Base-by-base conservation (phyloP, 1,140 invertebrate genomes). In the Pseudomyrmex flavicornis region DNA sequence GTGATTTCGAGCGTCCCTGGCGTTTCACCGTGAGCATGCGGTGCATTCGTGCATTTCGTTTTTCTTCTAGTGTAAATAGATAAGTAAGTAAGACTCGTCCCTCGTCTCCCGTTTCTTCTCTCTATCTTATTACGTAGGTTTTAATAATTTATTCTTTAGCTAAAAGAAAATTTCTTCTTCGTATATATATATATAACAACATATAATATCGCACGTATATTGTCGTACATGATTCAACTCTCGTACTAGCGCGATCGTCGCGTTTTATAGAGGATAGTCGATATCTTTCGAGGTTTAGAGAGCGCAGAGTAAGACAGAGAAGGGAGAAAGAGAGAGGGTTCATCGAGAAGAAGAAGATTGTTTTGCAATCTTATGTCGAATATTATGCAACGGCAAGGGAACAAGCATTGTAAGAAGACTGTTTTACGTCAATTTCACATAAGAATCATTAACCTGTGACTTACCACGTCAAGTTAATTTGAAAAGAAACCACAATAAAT, bases 341-440 rank as follows among this genome's bases (percentile, higher is more conserved):
- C 26, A 26, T 15, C 17, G 50, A 63, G 17, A 15, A 75, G 22
- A 79, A 12, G 92, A 92, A 90, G 35, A 35, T 35, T 91, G 35
- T 80, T 56, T 87, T 79, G 91, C 89, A 73, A 90, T n/a, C 15
- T 92, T 91, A 92, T 93, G 93, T 91, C 75, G 84, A 77, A 82
- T 63, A 92, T 84, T 83, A 26, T 26, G 87, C 89, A 86, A 92
- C 91, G 89, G 90, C 89, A 91, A 89, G 88, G 90, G 90, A 90
- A 92, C 92, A 93, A 94, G 91, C 91, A 89, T 93, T 92, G 91
- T 93, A 93, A 93, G 90, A 93, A 94, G 93, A 94, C 93, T 94
- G 93, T 92, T 93, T 35, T 92, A 92, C 74, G 93, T 94, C 93
- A 94, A 94, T 94, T 93, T 94, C 91, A 91, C 5, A 92, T 93